A percentile compares a stretch with the other conserved stretches of the same genome.
phyloP scores from a whole-genome alignment of 2,888 invertebrate genomes.

The Heliconius charithonia region DNA sequence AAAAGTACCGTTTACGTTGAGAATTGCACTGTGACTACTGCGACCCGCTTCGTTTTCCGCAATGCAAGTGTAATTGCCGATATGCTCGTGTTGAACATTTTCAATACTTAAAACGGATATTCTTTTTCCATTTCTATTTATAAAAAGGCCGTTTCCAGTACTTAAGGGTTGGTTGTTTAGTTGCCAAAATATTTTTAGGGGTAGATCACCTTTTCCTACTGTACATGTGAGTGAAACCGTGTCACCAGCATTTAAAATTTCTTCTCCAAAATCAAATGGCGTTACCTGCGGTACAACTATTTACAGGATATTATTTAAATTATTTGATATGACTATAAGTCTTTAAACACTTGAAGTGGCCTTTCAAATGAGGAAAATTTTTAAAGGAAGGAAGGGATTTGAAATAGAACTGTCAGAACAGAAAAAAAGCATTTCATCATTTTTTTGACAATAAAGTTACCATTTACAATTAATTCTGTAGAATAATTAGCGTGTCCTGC shows the following conservation, averaged over 20 bases:
- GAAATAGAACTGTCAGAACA: neutral
- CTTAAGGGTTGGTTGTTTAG: slow-evolving; percentile 84
- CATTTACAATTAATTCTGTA: slow-evolving; percentile 87
- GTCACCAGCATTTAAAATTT: slow-evolving; percentile 88
- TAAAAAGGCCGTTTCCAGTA: slow-evolving; percentile 82
- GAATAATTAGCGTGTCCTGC: slow-evolving; percentile 87
- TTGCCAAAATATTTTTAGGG: slow-evolving; percentile 88
- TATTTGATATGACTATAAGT: slow-evolving; percentile 4
- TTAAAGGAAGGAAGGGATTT: neutral
- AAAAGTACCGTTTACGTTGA: slow-evolving; percentile 87
- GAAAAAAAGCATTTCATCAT: slow-evolving; percentile 14
- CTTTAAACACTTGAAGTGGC: neutral
- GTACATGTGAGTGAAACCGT: slow-evolving; percentile 88
- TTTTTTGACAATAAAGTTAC: slow-evolving; percentile 70
- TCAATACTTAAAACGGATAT: slow-evolving; percentile 88
- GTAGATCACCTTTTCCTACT: slow-evolving; percentile 88
- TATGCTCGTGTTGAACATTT: slow-evolving; percentile 83
- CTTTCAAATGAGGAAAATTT: slow-evolving; percentile 8
- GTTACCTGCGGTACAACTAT: slow-evolving; percentile 91
- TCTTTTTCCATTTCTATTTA: slow-evolving; percentile 85
- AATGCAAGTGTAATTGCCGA: slow-evolving; percentile 86
- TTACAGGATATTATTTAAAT: slow-evolving; percentile 37
- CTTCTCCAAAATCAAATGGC: slow-evolving; percentile 90
- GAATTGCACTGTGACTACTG: slow-evolving; percentile 85
- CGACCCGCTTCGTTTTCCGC: slow-evolving; percentile 87